Evolutionary conservation across 2,888 invertebrate genomes (phyloP).

Genomic region (Azorinus chamasolen): DNA sequence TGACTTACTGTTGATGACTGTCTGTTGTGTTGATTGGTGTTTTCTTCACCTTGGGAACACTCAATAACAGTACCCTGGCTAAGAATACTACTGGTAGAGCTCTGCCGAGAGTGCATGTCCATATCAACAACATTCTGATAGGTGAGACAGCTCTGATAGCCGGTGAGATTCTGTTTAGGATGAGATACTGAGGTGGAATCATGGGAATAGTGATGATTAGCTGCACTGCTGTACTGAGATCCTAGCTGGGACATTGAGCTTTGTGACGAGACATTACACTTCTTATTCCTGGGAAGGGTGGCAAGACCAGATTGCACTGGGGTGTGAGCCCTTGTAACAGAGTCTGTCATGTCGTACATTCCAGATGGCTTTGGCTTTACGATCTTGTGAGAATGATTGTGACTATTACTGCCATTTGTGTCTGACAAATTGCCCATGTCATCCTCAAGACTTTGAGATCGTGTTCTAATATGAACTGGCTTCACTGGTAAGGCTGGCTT

Average conservation of each 20-base stretch:
- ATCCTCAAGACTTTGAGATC: slow-evolving; percentile 72
- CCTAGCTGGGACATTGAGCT: slow-evolving; percentile 37
- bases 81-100: slow-evolving; percentile 69
- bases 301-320: slow-evolving; percentile 81
- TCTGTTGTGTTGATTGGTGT: slow-evolving; percentile 48
- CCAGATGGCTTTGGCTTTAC: slow-evolving; percentile 69
- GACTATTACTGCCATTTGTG: slow-evolving; percentile 24
- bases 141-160: slow-evolving; percentile 50
- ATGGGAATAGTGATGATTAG: slow-evolving; percentile 19
- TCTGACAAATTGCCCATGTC: slow-evolving; percentile 55
- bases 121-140: slow-evolving; percentile 49
- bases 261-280: slow-evolving; percentile 38
- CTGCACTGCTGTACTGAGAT: slow-evolving; percentile 46
- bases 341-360: slow-evolving; percentile 71
- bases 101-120: slow-evolving; percentile 68
- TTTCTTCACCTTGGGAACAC: slow-evolving; percentile 34
- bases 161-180: slow-evolving; percentile 21
- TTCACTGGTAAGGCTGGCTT: slow-evolving; percentile 59
- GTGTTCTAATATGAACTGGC: slow-evolving; percentile 58
- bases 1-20: slow-evolving; percentile 67
- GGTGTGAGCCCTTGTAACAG: slow-evolving; percentile 66
- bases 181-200: slow-evolving; percentile 49
- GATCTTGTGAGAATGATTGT: slow-evolving; percentile 64
- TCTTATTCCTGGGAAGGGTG: slow-evolving; percentile 80
- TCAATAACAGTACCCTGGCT: slow-evolving; percentile 61